These are phyloP conservation scores for Aurelia aurita complex sp. Pacific DNA, from an alignment of 30 jellyfish, hydroid and myxozoan genomes.

Conservation along the genomic window DNA sequence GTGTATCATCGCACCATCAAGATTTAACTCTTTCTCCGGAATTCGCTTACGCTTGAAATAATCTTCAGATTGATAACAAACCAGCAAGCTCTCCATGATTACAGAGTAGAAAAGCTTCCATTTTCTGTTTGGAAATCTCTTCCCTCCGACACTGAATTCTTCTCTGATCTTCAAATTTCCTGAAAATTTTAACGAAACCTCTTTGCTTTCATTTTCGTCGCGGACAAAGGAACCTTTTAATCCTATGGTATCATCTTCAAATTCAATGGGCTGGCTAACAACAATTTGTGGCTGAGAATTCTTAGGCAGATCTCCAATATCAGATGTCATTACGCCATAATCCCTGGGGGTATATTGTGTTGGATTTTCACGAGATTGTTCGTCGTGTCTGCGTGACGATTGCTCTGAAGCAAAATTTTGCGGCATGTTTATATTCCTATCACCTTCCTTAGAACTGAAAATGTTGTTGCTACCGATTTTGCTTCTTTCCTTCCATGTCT, in stretches of 20 bases:
- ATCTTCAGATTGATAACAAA: constrained; percentile 21
- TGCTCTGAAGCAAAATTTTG: no score
- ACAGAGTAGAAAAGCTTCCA: constrained; percentile 52
- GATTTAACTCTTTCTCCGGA: constrained; percentile 12
- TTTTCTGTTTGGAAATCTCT: constrained; percentile 8
- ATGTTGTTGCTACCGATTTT: neutral
- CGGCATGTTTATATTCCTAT: no score
- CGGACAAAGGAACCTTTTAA: no score
- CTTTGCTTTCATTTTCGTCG: no score
- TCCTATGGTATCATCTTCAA: constrained; percentile 22
- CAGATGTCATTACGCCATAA: no score
- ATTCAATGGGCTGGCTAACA: constrained; percentile 2
- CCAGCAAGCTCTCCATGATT: neutral
- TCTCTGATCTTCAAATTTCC: constrained; percentile 52
- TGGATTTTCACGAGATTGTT: no score
- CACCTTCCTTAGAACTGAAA: neutral
- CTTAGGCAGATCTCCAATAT: no score
- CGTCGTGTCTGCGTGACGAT: no score
- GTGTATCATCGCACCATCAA: constrained; percentile 34
- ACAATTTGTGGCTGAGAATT: neutral
- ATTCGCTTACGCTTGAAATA: neutral
- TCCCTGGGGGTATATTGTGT: no score
- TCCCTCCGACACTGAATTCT: constrained; percentile 10
- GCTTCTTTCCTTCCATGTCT: neutral
- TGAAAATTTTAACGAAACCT: constrained; percentile 21